Evolutionary conservation across 2,888 invertebrate species (phyloP), one percentile per base, ranked within the genome.

Genomic region (Agelastica alni): DNA sequence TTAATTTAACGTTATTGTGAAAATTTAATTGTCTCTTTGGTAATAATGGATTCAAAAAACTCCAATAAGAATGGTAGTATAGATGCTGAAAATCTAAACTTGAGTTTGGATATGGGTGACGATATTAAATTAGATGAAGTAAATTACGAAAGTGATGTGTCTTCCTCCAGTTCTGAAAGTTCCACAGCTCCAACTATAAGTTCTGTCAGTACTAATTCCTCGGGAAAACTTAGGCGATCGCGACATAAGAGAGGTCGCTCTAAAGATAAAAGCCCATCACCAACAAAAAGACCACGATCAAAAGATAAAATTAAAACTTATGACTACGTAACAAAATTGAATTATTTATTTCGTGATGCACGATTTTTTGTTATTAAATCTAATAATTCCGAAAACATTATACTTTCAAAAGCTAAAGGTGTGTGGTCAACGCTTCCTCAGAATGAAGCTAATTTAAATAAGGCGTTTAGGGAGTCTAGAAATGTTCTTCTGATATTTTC

Each of bases 371-470:
- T 98, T 53, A 96, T 98, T 69, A 98, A 98, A 79, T 96, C 96
- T 44, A 97, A 96, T 78, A 98, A 98, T 78, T 91, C 92, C 54
- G 97, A 98, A 78, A 98, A 98, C 77, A 91, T 98, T 45, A 89
- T 91, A 26, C 76, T 98, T 54, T 94, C 96, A 1, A 98, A 98
- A 78, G 91, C 89, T 10, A 93, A 93, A 80, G 94, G 93, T 58
- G 96, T 97, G 3, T 98, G 97, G 98, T 96, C 97, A 2, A 98
- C 98, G 2, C 84, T 96, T 53, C 96, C 96, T 2, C 94, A 95
- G 75, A 98, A 98, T 78, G 97, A 98, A 80, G 88, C 92, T 1
- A 94, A 96, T 77, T 82, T 98, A 45, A 97, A 96, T 79, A 92
- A 93, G 79, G 96, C 97, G 0, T 96, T 88, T 70, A 86, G 88